Base-by-base conservation (phyloP, 2,888 invertebrate species). In the Orthosia gracilis region DNA sequence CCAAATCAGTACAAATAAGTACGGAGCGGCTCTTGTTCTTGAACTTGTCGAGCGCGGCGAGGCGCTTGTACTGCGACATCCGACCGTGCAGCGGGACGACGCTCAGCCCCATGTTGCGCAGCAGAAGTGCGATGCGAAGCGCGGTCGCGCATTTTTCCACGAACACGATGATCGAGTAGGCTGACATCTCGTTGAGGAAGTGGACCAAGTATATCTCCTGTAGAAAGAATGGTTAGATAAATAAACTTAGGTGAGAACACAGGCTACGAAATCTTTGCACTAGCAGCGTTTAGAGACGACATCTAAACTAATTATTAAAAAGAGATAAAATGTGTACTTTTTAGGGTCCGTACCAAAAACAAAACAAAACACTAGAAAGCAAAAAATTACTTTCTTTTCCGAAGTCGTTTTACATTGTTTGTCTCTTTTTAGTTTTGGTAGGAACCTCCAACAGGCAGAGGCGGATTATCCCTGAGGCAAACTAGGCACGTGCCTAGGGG, bases 81-180 rank as follows among this genome's bases (percentile, higher is more conserved):
- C 99, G 99, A 0, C 99, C 99, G 94, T 99, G 99, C n/a, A 99
- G 96, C 1, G 99, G 99, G 64, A 99, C 98, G 0, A 99, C 99
- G 2, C 98, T 98, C 78, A 99, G 97, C 12, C 99, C 99, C 17
- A 99, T 97, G 91, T 98, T 98, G 64, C 99, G 97, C 76, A 99
- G 96, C 94, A 99, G 97, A 54, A 99, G 95, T 0, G 99, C 99
- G 0, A 98, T 98, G 75, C 99, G 97, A 78, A 99, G 97, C 0
- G 99, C 99, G 91, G 98, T 98, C 76, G 98, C 98, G 93, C 99
- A 99, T 0, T 99, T 99, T 58, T 98, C 97, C 92, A 99, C 99
- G 94, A 99, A 99, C 85, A 99, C 98, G 97, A 99, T 99, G 92
- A 99, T 98, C 83, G 99, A 98, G 92, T 99, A 99, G 67, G 99